Percentiles rank a stretch among this genome's conserved stretches.
phyloP scores from a whole-genome alignment of 2,797 vertebrate genomes.

The Gephyroberyx darwinii region DNA sequence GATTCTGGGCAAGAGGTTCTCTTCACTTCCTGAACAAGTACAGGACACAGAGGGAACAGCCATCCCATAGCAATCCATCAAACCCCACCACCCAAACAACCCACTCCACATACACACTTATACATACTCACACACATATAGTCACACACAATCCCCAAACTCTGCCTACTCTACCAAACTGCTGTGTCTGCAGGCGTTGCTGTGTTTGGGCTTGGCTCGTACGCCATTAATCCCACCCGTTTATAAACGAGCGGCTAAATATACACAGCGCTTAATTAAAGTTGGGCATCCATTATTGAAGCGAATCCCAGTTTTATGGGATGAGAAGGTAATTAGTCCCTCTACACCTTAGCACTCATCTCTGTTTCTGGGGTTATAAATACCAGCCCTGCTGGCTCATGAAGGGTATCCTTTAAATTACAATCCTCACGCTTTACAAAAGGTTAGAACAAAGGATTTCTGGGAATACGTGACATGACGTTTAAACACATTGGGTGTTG shows the following conservation, averaged over 20 bases:
- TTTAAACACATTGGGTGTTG: constrained; percentile 49
- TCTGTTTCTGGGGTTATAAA: constrained; percentile 75
- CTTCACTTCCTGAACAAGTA: constrained; percentile 44
- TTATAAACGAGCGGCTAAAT: constrained; percentile 79
- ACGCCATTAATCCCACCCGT: constrained; percentile 75
- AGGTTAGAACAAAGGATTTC: constrained; percentile 72
- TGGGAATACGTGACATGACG: constrained; percentile 62
- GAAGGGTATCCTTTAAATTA: constrained; percentile 76
- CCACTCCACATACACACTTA: constrained; percentile 22
- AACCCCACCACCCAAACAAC: constrained; percentile 40
- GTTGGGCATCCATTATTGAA: constrained; percentile 78
- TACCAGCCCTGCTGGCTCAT: constrained; percentile 59
- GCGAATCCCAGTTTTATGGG: constrained; percentile 77
- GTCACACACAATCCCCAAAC: constrained; percentile 13
- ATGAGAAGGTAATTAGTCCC: constrained; percentile 82
- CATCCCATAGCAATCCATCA: constrained; percentile 59
- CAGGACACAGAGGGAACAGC: constrained; percentile 41
- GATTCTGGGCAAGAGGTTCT: constrained; percentile 41
- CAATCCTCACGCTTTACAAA: constrained; percentile 50
- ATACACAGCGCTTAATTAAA: constrained; percentile 84
- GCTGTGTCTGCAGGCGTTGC: constrained; percentile 58
- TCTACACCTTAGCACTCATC: constrained; percentile 72
- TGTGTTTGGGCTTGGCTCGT: constrained; percentile 58
- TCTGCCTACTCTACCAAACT: constrained; percentile 19
- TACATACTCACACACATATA: not conserved